Evolutionary conservation across 2,113 vertebrate species (phyloP).

Genomic region (Brienomyrus longianalis): DNA sequence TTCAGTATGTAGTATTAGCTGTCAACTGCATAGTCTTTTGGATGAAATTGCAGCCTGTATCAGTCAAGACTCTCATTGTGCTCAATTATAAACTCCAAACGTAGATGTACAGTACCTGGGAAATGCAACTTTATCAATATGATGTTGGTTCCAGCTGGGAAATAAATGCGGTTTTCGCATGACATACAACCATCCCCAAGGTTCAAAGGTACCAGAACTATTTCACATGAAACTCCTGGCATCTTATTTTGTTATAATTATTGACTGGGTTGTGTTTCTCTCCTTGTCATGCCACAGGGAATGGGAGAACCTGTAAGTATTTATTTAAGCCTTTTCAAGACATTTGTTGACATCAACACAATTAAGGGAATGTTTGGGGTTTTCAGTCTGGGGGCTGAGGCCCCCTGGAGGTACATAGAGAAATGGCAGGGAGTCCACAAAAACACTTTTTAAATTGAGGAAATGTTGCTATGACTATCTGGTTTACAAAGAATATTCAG

Average conservation of each 20-base stretch:
- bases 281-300: slow-evolving; percentile 75
- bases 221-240: background rate
- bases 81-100: background rate
- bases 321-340: background rate
- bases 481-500: background rate
- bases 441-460: background rate
- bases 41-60: background rate
- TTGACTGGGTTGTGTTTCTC: slow-evolving; percentile 46
- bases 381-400: background rate
- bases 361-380: background rate
- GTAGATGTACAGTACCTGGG: background rate
- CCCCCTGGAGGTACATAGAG: background rate
- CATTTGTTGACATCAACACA: background rate
- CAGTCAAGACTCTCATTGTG: background rate
- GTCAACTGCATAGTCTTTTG: background rate
- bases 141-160: background rate
- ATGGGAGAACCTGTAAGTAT: slow-evolving; percentile 97
- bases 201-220: background rate
- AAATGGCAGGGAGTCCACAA: background rate
- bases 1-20: background rate
- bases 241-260: background rate
- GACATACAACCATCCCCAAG: background rate
- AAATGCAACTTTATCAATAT: background rate
- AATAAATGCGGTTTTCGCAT: background rate
- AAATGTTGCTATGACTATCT: background rate